A percentile compares a stretch with the other conserved stretches of the same genome.
phyloP scores from a whole-genome alignment of 2,113 vertebrate genomes.

The Tenrec ecaudatus region DNA sequence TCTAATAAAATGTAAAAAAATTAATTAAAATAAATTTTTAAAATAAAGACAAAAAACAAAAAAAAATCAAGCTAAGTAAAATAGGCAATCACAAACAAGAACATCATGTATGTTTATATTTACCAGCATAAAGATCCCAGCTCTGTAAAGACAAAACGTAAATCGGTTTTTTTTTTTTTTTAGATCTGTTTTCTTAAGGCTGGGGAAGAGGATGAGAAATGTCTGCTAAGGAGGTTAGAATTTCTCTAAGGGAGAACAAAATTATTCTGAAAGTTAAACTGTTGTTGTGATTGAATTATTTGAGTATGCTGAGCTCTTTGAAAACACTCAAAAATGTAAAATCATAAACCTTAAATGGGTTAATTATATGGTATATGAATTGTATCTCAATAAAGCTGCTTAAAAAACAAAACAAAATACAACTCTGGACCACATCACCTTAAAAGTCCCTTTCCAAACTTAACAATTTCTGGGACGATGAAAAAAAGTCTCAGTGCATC shows the following conservation, averaged over 20 bases:
- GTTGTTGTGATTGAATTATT: not conserved
- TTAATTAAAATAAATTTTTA: no score
- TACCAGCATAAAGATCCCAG: not conserved
- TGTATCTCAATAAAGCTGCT: slow-evolving; percentile 41
- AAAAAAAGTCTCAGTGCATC: slow-evolving; percentile 12
- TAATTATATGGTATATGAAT: not conserved
- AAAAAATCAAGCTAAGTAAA: slow-evolving; percentile 40
- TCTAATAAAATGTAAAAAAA: no score
- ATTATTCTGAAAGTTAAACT: slow-evolving; percentile 29
- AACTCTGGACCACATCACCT: not conserved
- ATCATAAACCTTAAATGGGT: not conserved
- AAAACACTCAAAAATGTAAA: slow-evolving; percentile 4
- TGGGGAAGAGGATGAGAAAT: not conserved
- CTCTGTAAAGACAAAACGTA: not conserved
- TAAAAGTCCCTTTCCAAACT: slow-evolving; percentile 28
- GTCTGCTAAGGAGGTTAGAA: not conserved
- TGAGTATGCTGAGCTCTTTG: no score
- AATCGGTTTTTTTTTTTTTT: no score
- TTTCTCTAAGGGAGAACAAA: slow-evolving; percentile 13
- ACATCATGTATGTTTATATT: not conserved
- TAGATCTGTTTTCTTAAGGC: not conserved
- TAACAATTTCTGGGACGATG: not conserved
- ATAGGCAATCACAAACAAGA: not conserved
- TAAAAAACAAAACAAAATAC: slow-evolving; percentile 8
- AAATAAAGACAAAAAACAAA: no score